These are phyloP conservation scores for Epinotia brunnichana DNA, from an alignment of 2,888 invertebrate genomes.

Conservation along the genomic window DNA sequence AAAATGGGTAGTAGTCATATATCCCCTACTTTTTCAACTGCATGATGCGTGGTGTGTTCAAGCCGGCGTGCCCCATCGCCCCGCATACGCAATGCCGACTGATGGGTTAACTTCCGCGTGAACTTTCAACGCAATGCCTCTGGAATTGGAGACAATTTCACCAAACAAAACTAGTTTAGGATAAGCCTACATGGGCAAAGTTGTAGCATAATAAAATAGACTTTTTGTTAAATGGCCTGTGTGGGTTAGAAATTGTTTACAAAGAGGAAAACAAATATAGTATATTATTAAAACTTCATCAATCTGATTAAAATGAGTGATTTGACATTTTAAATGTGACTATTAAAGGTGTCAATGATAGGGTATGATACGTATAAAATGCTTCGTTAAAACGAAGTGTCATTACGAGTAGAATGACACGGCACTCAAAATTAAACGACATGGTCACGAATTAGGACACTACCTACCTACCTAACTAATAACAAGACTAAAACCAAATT, in stretches of 20 bases:
- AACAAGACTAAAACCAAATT: too few relatives aligned
- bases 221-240: background rate
- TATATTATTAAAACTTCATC: background rate
- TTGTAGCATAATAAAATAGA: background rate
- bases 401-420: background rate
- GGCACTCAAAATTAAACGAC: too few relatives aligned
- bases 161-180: slow-evolving; percentile 27
- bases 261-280: background rate
- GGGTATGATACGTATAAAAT: background rate
- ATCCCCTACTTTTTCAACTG: background rate
- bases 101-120: background rate
- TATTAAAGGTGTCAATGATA: background rate
- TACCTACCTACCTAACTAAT: too few relatives aligned
- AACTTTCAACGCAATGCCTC: background rate
- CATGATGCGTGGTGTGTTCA: background rate
- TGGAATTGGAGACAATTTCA: slow-evolving; percentile 4
- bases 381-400: background rate
- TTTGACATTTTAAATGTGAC: background rate
- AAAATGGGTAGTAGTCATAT: background rate
- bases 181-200: background rate
- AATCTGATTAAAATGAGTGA: background rate
- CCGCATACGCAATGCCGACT: background rate
- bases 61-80: background rate
- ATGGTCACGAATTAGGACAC: too few relatives aligned
- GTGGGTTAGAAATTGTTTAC: background rate